Percentiles rank a stretch among this genome's conserved stretches.
These are phyloP conservation scores for Limosa lapponica DNA, from an alignment of 2,797 vertebrate species.

Conservation along the genomic window DNA sequence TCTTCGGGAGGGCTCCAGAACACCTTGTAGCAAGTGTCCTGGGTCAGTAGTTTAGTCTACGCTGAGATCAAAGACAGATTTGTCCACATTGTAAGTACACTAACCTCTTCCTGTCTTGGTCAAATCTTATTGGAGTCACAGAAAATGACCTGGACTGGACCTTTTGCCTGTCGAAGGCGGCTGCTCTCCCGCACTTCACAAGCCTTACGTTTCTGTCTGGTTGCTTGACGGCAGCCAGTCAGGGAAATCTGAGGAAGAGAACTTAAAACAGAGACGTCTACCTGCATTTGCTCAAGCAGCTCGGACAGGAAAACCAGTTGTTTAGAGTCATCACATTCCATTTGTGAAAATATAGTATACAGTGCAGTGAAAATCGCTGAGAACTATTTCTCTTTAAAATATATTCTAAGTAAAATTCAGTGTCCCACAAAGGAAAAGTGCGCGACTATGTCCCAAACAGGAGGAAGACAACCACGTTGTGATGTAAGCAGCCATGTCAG, in stretches of 20 bases:
- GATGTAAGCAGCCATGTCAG: background rate
- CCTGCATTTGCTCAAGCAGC: background rate
- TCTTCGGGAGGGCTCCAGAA: background rate
- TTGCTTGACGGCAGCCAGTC: background rate
- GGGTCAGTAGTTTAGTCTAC: background rate
- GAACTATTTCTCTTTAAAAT: background rate
- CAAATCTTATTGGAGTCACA: background rate
- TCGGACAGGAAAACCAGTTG: background rate
- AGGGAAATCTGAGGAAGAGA: background rate
- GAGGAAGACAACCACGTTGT: background rate
- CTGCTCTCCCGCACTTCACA: background rate
- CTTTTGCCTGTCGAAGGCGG: background rate
- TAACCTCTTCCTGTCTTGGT: background rate
- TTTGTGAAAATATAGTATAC: background rate
- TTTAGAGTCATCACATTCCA: background rate
- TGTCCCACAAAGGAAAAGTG: background rate
- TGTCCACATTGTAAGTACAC: background rate
- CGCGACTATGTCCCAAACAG: rapidly evolving
- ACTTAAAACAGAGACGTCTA: background rate
- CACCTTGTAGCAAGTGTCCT: background rate
- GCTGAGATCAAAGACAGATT: background rate
- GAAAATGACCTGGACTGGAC: background rate
- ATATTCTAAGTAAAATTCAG: background rate
- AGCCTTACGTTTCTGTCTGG: background rate
- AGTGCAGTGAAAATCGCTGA: background rate